Conservation (phyloP, 2,797 vertebrate genomes). For the Chrysolophus pictus region DNA sequence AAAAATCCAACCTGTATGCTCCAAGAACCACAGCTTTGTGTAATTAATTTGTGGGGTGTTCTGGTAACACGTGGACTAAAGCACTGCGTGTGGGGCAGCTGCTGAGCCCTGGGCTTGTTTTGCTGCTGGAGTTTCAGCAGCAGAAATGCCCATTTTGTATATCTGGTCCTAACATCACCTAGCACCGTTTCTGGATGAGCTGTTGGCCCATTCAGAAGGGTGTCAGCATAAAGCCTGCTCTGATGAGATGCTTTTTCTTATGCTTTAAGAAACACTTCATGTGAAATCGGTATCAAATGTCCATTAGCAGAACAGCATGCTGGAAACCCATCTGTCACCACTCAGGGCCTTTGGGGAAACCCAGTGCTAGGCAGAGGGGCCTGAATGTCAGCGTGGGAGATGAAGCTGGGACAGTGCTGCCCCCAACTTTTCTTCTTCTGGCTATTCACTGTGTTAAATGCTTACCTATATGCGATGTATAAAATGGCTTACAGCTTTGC, state of each 20-base stretch:
- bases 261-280: not conserved
- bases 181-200: accelerated
- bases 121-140: not conserved
- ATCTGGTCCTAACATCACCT: not conserved
- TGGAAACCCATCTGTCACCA: not conserved
- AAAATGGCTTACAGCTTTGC: conserved; percentile 64
- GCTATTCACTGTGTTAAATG: conserved; percentile 30
- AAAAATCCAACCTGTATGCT: not conserved
- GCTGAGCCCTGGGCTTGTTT: not conserved
- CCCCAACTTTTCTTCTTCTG: not conserved
- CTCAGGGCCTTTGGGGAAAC: not conserved
- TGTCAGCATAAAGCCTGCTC: not conserved
- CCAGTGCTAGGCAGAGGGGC: not conserved
- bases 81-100: not conserved
- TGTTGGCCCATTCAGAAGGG: not conserved
- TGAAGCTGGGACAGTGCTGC: not conserved
- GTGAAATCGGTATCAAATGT: accelerated
- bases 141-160: accelerated
- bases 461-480: conserved; percentile 64
- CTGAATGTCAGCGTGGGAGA: not conserved
- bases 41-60: not conserved
- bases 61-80: not conserved
- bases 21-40: conserved; percentile 31
- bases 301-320: not conserved
- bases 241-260: not conserved